phyloP scores from a whole-genome alignment of 2,888 invertebrate species.

The Leucophenga maculata region DNA sequence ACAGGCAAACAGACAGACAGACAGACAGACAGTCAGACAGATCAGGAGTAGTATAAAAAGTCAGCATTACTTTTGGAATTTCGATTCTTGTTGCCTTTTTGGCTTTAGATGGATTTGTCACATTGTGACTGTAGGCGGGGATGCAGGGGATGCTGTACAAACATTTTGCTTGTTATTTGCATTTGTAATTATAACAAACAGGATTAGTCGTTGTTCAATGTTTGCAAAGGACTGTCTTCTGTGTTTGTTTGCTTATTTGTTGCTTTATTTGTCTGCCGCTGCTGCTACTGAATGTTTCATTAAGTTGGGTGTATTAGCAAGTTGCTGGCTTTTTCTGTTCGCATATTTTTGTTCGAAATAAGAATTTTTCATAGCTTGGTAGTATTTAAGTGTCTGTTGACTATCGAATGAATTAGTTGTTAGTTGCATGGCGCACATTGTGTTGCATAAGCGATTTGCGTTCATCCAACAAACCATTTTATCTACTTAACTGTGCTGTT shows the following conservation, averaged over 20 bases:
- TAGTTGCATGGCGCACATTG: too few relatives aligned
- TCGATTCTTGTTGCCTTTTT: not conserved
- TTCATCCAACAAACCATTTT: too few relatives aligned
- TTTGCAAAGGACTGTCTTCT: slow-evolving; percentile 38
- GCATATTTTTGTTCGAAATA: too few relatives aligned
- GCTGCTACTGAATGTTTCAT: not conserved
- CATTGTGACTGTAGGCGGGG: not conserved
- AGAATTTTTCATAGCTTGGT: too few relatives aligned
- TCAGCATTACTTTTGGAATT: not conserved
- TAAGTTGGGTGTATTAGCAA: too few relatives aligned
- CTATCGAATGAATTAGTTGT: too few relatives aligned
- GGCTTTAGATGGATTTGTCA: not conserved
- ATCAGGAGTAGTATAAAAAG: not conserved
- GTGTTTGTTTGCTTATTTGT: not conserved
- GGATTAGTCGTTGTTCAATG: slow-evolving; percentile 59
- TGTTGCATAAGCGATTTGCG: too few relatives aligned
- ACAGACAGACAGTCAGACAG: too few relatives aligned
- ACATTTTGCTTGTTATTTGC: slow-evolving; percentile 65
- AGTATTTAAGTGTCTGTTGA: too few relatives aligned
- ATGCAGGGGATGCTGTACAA: slow-evolving; percentile 51
- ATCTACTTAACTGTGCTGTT: too few relatives aligned
- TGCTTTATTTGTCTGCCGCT: not conserved
- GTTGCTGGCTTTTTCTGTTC: too few relatives aligned
- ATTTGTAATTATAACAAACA: slow-evolving; percentile 71
- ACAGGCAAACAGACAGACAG: slow-evolving; percentile 8